phyloP scores from a whole-genome alignment of 2,888 invertebrate species.

The Schizaphis graminum region DNA sequence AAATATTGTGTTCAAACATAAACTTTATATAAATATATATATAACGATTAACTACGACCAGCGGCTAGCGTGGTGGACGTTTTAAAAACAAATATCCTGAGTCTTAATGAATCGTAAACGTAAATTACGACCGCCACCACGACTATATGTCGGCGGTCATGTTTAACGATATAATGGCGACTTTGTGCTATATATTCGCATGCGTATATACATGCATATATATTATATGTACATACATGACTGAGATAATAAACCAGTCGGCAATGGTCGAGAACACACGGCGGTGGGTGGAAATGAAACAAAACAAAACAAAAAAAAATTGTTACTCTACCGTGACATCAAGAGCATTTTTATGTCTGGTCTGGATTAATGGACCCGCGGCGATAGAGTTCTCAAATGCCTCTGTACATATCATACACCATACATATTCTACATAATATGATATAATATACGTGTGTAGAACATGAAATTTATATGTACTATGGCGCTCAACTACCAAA shows the following conservation, averaged over 20 bases:
- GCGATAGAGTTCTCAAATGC: neutral
- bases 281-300: neutral
- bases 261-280: neutral
- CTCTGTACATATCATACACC: neutral
- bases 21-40: neutral
- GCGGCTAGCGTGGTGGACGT: neutral
- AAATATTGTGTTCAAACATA: neutral
- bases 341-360: constrained; percentile 34
- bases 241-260: constrained; percentile 16
- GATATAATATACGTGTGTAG: neutral
- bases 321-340: constrained; percentile 20
- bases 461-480: neutral
- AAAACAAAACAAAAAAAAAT: neutral
- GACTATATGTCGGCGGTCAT: neutral
- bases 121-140: neutral
- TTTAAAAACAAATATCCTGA: constrained; percentile 42
- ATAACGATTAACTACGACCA: neutral
- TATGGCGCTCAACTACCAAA: neutral
- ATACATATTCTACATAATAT: neutral
- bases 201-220: neutral
- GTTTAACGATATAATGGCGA: neutral
- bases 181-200: neutral
- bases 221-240: neutral
- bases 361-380: neutral
- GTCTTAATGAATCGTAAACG: constrained; percentile 33